These are phyloP conservation scores for Cynoglossus semilaevis DNA, from an alignment of 2,113 vertebrate genomes.

Conservation along the genomic window DNA sequence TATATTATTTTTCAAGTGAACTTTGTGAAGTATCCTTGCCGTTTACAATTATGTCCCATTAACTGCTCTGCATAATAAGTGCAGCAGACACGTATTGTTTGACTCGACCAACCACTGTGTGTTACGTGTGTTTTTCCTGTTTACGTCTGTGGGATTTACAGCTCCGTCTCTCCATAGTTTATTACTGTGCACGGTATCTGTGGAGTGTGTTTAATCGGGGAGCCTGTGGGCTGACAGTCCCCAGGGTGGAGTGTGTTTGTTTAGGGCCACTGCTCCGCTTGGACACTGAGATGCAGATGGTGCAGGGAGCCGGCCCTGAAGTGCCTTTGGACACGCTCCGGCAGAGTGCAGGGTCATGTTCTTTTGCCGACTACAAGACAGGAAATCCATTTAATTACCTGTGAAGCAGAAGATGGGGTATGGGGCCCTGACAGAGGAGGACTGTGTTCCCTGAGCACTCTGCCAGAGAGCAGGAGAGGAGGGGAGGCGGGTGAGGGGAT, in stretches of 20 bases:
- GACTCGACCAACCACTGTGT: slow-evolving; percentile 1
- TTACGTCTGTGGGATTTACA: slow-evolving; percentile 53
- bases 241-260: slow-evolving; percentile 72
- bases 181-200: slow-evolving; percentile 59
- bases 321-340: slow-evolving; percentile 84
- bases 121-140: slow-evolving; percentile 11
- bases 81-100: slow-evolving; percentile 15
- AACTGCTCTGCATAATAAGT: slow-evolving; percentile 20
- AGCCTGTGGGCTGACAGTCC: slow-evolving; percentile 62
- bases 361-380: slow-evolving; percentile 95
- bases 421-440: slow-evolving; percentile 88
- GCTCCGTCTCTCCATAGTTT: slow-evolving; percentile 56
- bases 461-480: slow-evolving; percentile 68
- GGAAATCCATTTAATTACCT: slow-evolving; percentile 99
- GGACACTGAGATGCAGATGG: slow-evolving; percentile 77
- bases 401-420: slow-evolving; percentile 93
- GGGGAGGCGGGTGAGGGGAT: not conserved
- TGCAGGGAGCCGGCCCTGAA: slow-evolving; percentile 85
- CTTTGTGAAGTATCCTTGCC: too few species aligned
- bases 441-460: slow-evolving; percentile 85
- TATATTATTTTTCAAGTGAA: too few species aligned
- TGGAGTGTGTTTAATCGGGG: slow-evolving; percentile 52
- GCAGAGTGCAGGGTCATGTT: slow-evolving; percentile 92
- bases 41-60: slow-evolving; percentile 1
- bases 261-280: slow-evolving; percentile 71